Conservation (phyloP, 1,140 invertebrate genomes). For the Pantala flavescens region DNA sequence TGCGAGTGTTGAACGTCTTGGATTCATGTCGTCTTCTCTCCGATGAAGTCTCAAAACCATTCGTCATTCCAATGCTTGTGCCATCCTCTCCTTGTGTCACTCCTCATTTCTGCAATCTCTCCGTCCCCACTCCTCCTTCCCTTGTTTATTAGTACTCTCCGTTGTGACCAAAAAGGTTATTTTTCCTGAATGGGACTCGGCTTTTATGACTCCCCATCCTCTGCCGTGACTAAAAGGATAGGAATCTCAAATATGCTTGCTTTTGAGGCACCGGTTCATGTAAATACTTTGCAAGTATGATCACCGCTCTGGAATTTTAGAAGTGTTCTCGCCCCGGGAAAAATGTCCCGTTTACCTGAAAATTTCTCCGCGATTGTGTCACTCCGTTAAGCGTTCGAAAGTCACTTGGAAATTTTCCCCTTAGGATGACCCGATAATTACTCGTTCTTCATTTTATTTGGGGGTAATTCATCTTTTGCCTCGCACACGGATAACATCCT, state of each 20-base stretch:
- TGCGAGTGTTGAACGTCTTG: too few species aligned
- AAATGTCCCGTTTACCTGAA: too few species aligned
- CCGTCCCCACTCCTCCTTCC: background rate
- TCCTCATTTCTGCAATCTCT: too few species aligned
- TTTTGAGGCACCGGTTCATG: background rate
- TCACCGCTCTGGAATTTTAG: background rate
- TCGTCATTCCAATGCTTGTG: background rate
- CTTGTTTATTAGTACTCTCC: background rate
- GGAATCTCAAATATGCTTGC: background rate
- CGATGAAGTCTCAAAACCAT: too few species aligned
- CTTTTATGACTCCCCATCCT: background rate
- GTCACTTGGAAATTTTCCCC: too few species aligned
- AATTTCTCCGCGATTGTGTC: too few species aligned
- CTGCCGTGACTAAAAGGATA: background rate
- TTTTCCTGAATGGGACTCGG: background rate
- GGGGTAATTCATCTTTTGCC: too few species aligned
- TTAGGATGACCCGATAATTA: too few species aligned
- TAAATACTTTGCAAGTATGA: slow-evolving; percentile 1
- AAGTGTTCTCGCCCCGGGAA: background rate
- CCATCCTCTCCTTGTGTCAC: background rate
- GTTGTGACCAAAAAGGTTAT: slow-evolving; percentile 1
- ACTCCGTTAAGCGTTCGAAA: too few species aligned
- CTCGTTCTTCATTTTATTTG: too few species aligned
- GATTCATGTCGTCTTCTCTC: too few species aligned
- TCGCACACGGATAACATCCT: too few species aligned